Percentiles rank a stretch among this genome's conserved stretches.
Conservation (phyloP, 2,888 invertebrate species). For the Temnothorax ravouxi region DNA sequence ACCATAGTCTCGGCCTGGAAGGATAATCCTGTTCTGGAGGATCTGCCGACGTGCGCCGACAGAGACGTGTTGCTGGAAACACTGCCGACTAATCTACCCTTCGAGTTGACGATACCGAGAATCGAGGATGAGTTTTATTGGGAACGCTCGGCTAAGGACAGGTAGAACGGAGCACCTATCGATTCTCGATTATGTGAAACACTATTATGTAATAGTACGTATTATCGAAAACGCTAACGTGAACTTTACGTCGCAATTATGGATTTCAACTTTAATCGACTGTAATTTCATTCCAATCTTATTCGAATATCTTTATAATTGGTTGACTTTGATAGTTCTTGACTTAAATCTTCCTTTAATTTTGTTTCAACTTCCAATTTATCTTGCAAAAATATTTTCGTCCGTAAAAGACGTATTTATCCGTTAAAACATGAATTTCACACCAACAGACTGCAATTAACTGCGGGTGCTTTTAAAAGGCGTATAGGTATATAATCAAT, state of each 20-base stretch:
- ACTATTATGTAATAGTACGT: background rate
- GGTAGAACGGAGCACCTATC: conserved; percentile 66
- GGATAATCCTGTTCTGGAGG: conserved; percentile 87
- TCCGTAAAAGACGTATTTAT: background rate
- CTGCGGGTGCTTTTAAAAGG: background rate
- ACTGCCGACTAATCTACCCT: conserved; percentile 88
- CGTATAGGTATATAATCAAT: too few species aligned
- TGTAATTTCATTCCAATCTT: background rate
- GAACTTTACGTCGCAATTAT: background rate
- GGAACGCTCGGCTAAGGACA: conserved; percentile 87
- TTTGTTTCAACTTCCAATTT: background rate
- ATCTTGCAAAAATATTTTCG: background rate
- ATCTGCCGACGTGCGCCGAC: conserved; percentile 88
- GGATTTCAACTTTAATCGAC: background rate
- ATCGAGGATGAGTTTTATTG: conserved; percentile 89
- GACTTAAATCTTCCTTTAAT: background rate
- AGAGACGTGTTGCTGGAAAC: conserved; percentile 89
- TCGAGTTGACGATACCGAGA: conserved; percentile 85
- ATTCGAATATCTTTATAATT: background rate
- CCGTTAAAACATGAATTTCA: background rate
- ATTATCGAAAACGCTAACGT: background rate
- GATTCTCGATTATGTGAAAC: conserved; percentile 10
- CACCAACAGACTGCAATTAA: background rate
- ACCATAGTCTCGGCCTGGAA: conserved; percentile 81
- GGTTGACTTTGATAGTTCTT: background rate